Conservation (phyloP, 2,797 vertebrate species). For the Ataeniobius toweri region DNA sequence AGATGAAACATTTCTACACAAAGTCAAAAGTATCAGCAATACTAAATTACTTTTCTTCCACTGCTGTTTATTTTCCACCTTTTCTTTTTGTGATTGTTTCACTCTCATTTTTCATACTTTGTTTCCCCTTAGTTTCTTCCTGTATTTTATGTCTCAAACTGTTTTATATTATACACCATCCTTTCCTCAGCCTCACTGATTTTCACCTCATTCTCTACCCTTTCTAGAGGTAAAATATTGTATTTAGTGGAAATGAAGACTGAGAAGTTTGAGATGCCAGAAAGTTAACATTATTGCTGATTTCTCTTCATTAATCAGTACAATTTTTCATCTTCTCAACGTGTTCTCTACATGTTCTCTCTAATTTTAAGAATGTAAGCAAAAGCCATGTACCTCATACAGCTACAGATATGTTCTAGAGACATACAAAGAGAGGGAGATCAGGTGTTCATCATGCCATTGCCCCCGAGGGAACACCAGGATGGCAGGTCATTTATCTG, state of each 20-base stretch:
- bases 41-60: constrained; percentile 27
- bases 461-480: constrained; percentile 26
- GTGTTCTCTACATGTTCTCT: too few relatives aligned
- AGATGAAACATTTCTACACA: constrained; percentile 34
- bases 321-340: too few relatives aligned
- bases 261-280: too few relatives aligned
- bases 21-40: not conserved
- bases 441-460: constrained; percentile 34
- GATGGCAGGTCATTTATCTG: constrained; percentile 53
- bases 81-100: not conserved
- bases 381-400: constrained; percentile 21
- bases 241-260: too few relatives aligned
- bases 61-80: constrained; percentile 17
- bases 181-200: too few relatives aligned
- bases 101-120: not conserved
- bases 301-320: too few relatives aligned
- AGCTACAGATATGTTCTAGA: constrained; percentile 2
- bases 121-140: not conserved
- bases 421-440: constrained; percentile 36
- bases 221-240: too few relatives aligned
- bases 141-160: not conserved
- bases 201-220: not conserved
- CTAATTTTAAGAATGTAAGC: too few relatives aligned
- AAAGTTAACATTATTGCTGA: too few relatives aligned
- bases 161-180: too few relatives aligned